These are phyloP conservation scores for Platycheirus rosarum DNA, from an alignment of 2,888 invertebrate species.

Conservation along the genomic window DNA sequence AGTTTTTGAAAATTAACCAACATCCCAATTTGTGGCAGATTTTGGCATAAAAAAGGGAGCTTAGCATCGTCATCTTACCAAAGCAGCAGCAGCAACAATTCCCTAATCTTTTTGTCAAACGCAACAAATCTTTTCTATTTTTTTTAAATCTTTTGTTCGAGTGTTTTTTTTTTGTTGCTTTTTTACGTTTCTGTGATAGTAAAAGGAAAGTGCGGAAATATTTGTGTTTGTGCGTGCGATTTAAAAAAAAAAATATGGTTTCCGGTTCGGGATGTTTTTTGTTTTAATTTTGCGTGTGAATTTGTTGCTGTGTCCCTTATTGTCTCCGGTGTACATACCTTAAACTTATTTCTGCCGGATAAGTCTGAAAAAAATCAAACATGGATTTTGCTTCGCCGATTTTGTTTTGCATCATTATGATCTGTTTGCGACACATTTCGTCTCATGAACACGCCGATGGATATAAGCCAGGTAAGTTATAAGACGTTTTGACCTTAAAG, in stretches of 20 bases:
- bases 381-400: conserved; percentile 75
- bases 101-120: conserved; percentile 33
- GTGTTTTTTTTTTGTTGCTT: conserved; percentile 4
- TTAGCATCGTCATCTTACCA: no score
- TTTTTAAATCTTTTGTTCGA: conserved; percentile 30
- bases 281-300: not conserved
- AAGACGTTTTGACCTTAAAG: no score
- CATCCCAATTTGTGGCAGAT: conserved; percentile 42
- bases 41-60: conserved; percentile 39
- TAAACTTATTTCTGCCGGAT: not conserved
- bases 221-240: conserved; percentile 18
- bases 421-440: conserved; percentile 77
- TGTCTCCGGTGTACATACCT: no score
- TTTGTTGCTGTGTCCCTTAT: no score
- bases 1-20: conserved; percentile 53
- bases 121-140: conserved; percentile 43
- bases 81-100: no score
- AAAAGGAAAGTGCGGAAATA: conserved; percentile 28
- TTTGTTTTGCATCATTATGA: conserved; percentile 77
- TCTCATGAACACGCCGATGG: conserved; percentile 82
- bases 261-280: conserved; percentile 5
- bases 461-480: conserved; percentile 81
- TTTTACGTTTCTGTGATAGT: conserved; percentile 44
- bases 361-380: conserved; percentile 38
- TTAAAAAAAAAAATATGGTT: conserved; percentile 21